phyloP scores from a whole-genome alignment of 2,797 vertebrate genomes.

The Buceros bicornis region DNA sequence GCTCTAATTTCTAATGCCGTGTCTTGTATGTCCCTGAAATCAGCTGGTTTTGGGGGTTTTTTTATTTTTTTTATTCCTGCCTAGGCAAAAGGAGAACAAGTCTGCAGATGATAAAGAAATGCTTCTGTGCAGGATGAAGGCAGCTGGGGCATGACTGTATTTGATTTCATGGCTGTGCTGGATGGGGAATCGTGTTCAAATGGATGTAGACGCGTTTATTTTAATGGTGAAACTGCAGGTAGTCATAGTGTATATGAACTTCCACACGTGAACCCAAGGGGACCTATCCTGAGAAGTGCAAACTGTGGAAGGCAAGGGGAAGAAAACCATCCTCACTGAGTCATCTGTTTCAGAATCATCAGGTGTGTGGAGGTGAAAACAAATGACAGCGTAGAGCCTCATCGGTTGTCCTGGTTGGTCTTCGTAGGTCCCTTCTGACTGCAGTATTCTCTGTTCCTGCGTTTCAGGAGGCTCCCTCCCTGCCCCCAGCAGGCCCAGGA shows the following conservation, averaged over 20 bases:
- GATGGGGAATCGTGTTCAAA: neutral
- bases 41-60: neutral
- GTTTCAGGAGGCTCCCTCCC: neutral
- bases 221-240: neutral
- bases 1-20: neutral
- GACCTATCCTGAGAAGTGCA: neutral
- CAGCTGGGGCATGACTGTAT: neutral
- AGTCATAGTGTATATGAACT: neutral
- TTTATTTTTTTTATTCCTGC: neutral
- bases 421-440: neutral
- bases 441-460: neutral
- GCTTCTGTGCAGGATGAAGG: neutral
- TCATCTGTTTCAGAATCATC: neutral
- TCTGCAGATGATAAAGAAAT: neutral
- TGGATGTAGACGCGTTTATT: neutral
- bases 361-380: neutral
- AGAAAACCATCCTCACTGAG: neutral
- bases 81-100: neutral
- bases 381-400: neutral
- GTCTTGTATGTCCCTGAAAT: neutral
- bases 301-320: neutral
- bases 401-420: neutral
- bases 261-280: neutral
- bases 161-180: neutral
- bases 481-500: neutral